Percentiles rank a stretch among this genome's conserved stretches.
Evolutionary conservation across 2,888 invertebrate genomes (phyloP).

Genomic region (Dynastes maya): DNA sequence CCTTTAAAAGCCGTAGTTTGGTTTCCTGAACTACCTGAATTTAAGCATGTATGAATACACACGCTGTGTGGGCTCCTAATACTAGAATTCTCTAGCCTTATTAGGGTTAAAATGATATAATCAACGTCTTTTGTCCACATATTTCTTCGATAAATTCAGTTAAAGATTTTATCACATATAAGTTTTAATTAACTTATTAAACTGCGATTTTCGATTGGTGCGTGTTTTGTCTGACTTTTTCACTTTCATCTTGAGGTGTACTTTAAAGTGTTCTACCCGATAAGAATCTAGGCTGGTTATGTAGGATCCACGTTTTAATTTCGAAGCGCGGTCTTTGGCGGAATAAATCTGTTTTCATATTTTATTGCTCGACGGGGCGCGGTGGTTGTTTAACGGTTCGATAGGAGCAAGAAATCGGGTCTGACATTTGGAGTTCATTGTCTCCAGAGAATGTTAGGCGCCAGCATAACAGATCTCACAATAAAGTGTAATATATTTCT

Average conservation of each 20-base stretch:
- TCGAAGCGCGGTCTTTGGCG: not conserved
- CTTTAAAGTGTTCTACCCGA: not conserved
- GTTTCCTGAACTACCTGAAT: slow-evolving; percentile 15
- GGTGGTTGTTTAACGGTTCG: slow-evolving; percentile 25
- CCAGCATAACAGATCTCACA: slow-evolving; percentile 22
- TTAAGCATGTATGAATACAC: not conserved
- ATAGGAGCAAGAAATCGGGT: slow-evolving; percentile 22
- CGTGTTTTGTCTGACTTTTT: not conserved
- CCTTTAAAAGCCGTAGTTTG: not conserved
- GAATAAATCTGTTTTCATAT: slow-evolving; percentile 11
- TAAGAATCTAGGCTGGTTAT: not conserved
- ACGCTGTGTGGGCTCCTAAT: slow-evolving; percentile 19
- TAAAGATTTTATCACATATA: not conserved
- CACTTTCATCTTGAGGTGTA: not conserved
- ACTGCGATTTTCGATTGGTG: not conserved
- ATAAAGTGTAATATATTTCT: slow-evolving; percentile 19
- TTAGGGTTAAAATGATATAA: slow-evolving; percentile 15
- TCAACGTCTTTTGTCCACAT: not conserved
- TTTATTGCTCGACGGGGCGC: not conserved
- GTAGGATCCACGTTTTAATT: not conserved
- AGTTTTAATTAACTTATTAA: not conserved
- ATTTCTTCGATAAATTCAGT: not conserved
- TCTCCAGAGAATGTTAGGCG: slow-evolving; percentile 30
- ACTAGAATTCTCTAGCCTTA: not conserved
- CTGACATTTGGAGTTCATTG: slow-evolving; percentile 27